Conservation (phyloP, 2,888 invertebrate genomes). For the Lithophane ornitopus region DNA sequence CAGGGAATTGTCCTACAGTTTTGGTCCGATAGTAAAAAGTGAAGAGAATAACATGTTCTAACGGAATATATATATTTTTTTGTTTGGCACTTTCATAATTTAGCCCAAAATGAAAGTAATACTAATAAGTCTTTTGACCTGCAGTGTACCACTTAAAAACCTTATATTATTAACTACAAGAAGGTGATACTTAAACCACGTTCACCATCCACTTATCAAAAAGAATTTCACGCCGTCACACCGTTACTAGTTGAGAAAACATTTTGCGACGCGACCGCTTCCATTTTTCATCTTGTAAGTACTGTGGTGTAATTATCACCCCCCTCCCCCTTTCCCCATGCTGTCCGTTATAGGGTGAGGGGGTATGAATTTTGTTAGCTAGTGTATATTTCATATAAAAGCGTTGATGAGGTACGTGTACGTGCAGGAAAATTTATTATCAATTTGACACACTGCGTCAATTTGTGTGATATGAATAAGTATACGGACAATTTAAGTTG, state of each 20-base stretch:
- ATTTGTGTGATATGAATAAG: neutral
- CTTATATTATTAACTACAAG: neutral
- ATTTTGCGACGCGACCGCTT: conserved; percentile 52
- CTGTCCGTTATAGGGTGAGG: conserved; percentile 22
- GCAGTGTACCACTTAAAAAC: no score
- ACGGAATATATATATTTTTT: no score
- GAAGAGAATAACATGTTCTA: no score
- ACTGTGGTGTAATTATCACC: conserved; percentile 61
- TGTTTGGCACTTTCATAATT: no score
- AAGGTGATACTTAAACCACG: neutral
- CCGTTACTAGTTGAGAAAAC: conserved; percentile 49
- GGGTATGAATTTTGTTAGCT: conserved; percentile 39
- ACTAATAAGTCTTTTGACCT: neutral
- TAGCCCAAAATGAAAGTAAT: no score
- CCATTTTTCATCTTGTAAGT: conserved; percentile 66
- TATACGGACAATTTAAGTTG: neutral
- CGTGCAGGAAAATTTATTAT: no score
- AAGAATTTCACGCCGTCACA: conserved; percentile 44
- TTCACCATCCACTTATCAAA: conserved; percentile 19
- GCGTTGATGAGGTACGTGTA: neutral
- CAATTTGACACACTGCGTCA: neutral
- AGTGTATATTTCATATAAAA: conserved; percentile 43
- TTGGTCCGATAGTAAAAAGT: no score
- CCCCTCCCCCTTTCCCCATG: conserved; percentile 22
- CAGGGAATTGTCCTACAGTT: no score